Percentiles rank a stretch among this genome's conserved stretches.
These are phyloP conservation scores for Dasypogon diadema DNA, from an alignment of 2,888 invertebrate genomes.

Conservation along the genomic window DNA sequence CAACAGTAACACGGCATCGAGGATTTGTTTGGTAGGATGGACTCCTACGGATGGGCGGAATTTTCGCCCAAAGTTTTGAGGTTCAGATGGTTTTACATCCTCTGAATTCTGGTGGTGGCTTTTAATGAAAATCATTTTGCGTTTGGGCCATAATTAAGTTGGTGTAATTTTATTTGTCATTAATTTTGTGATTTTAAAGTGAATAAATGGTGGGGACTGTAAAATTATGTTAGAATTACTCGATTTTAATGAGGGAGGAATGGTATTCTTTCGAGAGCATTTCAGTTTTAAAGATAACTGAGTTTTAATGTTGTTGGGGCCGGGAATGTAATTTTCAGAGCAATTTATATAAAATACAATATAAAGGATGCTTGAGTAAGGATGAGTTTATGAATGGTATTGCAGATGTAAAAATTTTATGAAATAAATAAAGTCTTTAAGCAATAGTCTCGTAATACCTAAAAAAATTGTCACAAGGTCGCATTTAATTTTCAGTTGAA, in stretches of 20 bases:
- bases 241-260: slow-evolving; percentile 10
- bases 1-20: neutral
- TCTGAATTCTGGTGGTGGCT: slow-evolving; percentile 24
- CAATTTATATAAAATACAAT: too few relatives aligned
- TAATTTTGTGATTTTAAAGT: slow-evolving; percentile 17
- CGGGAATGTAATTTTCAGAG: neutral
- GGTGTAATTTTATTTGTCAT: slow-evolving; percentile 46
- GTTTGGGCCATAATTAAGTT: slow-evolving; percentile 45
- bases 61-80: neutral
- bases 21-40: neutral
- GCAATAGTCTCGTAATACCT: too few relatives aligned
- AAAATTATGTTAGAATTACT: slow-evolving; percentile 25
- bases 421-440: too few relatives aligned
- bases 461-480: too few relatives aligned
- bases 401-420: too few relatives aligned
- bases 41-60: neutral
- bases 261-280: slow-evolving; percentile 33
- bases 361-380: too few relatives aligned
- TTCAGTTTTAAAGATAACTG: slow-evolving; percentile 27
- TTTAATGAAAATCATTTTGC: slow-evolving; percentile 27
- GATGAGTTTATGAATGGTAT: too few relatives aligned
- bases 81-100: slow-evolving; percentile 10
- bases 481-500: too few relatives aligned
- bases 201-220: neutral
- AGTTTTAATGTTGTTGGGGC: slow-evolving; percentile 1